A percentile compares a stretch with the other conserved stretches of the same genome.
Evolutionary conservation across 2,113 vertebrate genomes (phyloP).

Genomic region (Micronisus gabar): DNA sequence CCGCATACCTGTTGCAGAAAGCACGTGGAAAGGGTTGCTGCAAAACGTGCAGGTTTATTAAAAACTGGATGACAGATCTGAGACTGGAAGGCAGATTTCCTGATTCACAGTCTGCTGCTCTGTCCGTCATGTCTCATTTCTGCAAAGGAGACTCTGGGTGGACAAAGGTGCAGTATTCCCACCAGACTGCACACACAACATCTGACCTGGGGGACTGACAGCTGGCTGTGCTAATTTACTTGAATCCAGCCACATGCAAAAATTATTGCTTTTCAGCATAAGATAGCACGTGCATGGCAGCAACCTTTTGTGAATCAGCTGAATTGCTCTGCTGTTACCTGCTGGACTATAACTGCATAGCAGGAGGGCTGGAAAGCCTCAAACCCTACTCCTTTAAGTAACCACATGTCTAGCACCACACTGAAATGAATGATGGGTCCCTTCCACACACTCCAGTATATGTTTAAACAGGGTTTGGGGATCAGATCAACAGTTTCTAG

Average conservation of each 20-base stretch:
- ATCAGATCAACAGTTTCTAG: not conserved
- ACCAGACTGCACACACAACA: too few species aligned
- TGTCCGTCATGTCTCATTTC: not conserved
- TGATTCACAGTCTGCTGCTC: not conserved
- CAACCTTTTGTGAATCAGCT: not conserved
- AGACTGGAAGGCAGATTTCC: not conserved
- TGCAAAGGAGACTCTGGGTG: not conserved
- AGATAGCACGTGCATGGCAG: rapidly evolving
- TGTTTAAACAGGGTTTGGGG: not conserved
- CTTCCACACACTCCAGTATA: rapidly evolving
- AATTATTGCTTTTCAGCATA: not conserved
- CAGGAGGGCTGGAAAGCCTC: not conserved
- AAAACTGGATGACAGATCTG: rapidly evolving
- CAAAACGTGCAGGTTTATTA: not conserved
- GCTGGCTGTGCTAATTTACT: not conserved
- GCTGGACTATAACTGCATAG: not conserved
- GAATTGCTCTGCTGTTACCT: not conserved
- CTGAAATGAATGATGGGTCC: not conserved
- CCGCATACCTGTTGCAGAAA: not conserved
- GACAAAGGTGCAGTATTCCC: not conserved
- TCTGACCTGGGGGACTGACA: not conserved
- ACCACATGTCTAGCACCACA: not conserved
- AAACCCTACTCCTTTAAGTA: not conserved
- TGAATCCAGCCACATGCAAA: rapidly evolving
- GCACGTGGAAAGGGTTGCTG: not conserved